phyloP scores from a whole-genome alignment of 2,888 invertebrate genomes.

The Mimumesa dahlbomi region DNA sequence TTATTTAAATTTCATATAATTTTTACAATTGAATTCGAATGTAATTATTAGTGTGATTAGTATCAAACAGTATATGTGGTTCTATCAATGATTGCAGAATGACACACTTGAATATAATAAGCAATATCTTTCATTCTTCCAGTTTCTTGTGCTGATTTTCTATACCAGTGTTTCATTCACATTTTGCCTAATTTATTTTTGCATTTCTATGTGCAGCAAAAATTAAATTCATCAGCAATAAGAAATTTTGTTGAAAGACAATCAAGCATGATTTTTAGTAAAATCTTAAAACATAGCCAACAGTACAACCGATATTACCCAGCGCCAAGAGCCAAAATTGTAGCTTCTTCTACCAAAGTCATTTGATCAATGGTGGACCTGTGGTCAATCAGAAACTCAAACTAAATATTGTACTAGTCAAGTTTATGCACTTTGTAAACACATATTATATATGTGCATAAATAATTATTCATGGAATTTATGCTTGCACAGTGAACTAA shows the following conservation, averaged over 20 bases:
- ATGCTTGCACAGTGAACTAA: too few species aligned
- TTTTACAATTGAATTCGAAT: neutral
- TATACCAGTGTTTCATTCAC: too few species aligned
- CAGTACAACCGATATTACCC: slow-evolving; percentile 71
- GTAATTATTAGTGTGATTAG: neutral
- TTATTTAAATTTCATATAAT: too few species aligned
- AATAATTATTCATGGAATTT: too few species aligned
- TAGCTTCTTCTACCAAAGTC: slow-evolving; percentile 78
- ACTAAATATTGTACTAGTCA: slow-evolving; percentile 7
- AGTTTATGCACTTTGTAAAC: neutral
- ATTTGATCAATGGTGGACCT: slow-evolving; percentile 75
- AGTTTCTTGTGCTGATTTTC: neutral
- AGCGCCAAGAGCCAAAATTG: slow-evolving; percentile 78
- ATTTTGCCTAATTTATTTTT: too few species aligned
- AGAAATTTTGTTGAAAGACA: neutral
- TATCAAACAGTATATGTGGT: too few species aligned
- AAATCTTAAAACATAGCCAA: slow-evolving; percentile 36
- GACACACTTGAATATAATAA: neutral
- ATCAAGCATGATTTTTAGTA: slow-evolving; percentile 22
- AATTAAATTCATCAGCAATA: neutral
- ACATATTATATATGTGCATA: neutral
- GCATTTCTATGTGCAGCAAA: neutral
- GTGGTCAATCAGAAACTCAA: slow-evolving; percentile 54
- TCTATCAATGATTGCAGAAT: neutral
- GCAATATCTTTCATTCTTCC: neutral